Conservation (phyloP, 2,888 invertebrate species). For the Parthenolecanium corni region DNA sequence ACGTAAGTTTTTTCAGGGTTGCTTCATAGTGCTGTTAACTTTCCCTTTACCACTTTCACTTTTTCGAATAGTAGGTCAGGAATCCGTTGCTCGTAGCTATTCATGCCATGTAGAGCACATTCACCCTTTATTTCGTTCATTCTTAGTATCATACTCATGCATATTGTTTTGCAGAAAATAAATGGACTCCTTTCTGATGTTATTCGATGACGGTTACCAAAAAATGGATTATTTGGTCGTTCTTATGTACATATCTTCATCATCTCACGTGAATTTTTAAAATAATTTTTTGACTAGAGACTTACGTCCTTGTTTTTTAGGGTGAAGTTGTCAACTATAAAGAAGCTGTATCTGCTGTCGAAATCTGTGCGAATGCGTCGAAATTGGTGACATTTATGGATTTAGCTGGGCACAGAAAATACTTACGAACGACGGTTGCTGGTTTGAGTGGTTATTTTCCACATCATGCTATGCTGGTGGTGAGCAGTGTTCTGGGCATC, state of each 20-base stretch:
- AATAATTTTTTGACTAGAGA: conserved; percentile 2
- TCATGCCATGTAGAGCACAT: too few relatives aligned
- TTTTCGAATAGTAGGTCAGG: too few relatives aligned
- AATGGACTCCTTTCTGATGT: conserved; percentile 73
- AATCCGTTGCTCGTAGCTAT: too few relatives aligned
- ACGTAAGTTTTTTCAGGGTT: too few relatives aligned
- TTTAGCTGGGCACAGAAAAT: conserved; percentile 91
- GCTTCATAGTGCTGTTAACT: too few relatives aligned
- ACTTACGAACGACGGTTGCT: conserved; percentile 86
- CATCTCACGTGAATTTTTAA: not conserved
- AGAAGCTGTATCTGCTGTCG: conserved; percentile 80
- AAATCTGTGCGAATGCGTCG: conserved; percentile 83
- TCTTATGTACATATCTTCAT: too few relatives aligned
- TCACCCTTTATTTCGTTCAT: too few relatives aligned
- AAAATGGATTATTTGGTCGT: too few relatives aligned
- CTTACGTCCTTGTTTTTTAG: conserved; percentile 37
- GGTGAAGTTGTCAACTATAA: conserved; percentile 80
- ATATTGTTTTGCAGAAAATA: not conserved
- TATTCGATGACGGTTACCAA: conserved; percentile 49
- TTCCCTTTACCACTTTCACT: too few relatives aligned
- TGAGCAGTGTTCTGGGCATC: conserved; percentile 64
- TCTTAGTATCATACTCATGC: too few relatives aligned
- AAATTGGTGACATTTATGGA: conserved; percentile 92
- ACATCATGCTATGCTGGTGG: conserved; percentile 73
- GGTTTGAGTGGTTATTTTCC: conserved; percentile 62